A percentile compares a stretch with the other conserved stretches of the same genome.
Conservation (phyloP, 1,140 invertebrate genomes). For the Drosophila orena region DNA sequence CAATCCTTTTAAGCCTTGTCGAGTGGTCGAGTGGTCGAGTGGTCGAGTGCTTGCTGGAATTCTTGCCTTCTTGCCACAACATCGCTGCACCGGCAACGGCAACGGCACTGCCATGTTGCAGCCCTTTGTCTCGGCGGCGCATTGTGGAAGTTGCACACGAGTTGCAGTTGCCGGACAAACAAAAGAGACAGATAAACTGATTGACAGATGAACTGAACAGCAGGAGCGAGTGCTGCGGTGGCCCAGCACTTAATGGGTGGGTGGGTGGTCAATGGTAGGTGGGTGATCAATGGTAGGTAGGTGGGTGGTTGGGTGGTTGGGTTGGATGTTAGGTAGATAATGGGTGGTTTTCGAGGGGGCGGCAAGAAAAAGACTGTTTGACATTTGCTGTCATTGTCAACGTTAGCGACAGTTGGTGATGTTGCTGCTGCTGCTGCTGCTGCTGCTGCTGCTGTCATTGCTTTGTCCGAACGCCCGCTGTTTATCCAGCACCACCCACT, state of each 20-base stretch:
- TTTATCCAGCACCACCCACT: conserved; percentile 35
- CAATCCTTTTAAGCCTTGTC: conserved; percentile 5
- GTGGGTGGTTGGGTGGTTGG: neutral
- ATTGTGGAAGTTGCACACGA: conserved; percentile 58
- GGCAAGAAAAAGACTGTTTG: conserved; percentile 55
- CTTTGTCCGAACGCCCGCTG: conserved; percentile 60
- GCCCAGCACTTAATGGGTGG: conserved; percentile 35
- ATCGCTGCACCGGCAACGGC: conserved; percentile 2
- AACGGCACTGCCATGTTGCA: conserved; percentile 41
- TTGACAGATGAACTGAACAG: conserved; percentile 35
- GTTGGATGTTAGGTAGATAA: too few species aligned
- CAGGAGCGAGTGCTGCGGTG: conserved; percentile 10
- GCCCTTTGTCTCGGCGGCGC: conserved; percentile 55
- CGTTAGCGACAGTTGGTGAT: conserved; percentile 50
- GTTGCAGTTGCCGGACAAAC: conserved; percentile 40
- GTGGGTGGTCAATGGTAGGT: neutral
- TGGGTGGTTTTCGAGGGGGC: neutral
- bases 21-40: neutral
- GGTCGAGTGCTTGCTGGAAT: too few species aligned
- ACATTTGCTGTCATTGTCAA: conserved; percentile 79
- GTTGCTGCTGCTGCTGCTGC: conserved; percentile 18
- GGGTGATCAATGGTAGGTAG: neutral
- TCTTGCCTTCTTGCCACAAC: neutral
- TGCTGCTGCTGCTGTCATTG: conserved; percentile 27
- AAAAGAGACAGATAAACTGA: conserved; percentile 55